These are phyloP conservation scores for Myanophis thanlyinensis DNA, from an alignment of 2,113 vertebrate species.

Conservation along the genomic window DNA sequence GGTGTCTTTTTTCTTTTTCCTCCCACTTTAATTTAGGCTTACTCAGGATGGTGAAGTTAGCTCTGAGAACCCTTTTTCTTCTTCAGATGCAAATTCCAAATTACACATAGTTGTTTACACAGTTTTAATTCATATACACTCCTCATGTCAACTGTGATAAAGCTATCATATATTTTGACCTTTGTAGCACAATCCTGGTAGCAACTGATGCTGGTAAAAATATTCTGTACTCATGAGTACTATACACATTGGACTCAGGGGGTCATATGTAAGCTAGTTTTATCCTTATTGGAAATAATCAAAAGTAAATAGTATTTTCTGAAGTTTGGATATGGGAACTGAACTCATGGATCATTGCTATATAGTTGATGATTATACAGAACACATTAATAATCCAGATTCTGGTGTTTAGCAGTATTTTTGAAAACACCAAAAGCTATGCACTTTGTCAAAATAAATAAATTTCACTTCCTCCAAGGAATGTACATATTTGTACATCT, in stretches of 20 bases:
- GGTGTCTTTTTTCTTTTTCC: not conserved
- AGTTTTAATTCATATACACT: not conserved
- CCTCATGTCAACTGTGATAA: not conserved
- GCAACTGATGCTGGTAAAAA: not conserved
- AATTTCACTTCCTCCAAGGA: not conserved
- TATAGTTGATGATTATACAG: not conserved
- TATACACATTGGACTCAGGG: not conserved
- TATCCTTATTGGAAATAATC: not conserved
- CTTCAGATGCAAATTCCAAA: not conserved
- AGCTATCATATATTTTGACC: not conserved
- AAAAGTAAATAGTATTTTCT: not conserved
- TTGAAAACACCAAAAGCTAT: not conserved
- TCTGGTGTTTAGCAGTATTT: not conserved
- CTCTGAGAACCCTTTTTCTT: not conserved
- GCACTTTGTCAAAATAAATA: not conserved
- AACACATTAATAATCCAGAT: not conserved
- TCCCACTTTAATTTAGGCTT: not conserved
- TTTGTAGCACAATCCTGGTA: not conserved
- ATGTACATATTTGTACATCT: not conserved
- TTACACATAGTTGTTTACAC: not conserved
- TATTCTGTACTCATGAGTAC: not conserved
- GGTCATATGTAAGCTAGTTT: not conserved
- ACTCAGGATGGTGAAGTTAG: not conserved
- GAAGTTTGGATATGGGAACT: not conserved
- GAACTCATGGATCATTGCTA: not conserved